Evolutionary conservation across 1,140 invertebrate species (phyloP).

Genomic region (Maniola jurtina): DNA sequence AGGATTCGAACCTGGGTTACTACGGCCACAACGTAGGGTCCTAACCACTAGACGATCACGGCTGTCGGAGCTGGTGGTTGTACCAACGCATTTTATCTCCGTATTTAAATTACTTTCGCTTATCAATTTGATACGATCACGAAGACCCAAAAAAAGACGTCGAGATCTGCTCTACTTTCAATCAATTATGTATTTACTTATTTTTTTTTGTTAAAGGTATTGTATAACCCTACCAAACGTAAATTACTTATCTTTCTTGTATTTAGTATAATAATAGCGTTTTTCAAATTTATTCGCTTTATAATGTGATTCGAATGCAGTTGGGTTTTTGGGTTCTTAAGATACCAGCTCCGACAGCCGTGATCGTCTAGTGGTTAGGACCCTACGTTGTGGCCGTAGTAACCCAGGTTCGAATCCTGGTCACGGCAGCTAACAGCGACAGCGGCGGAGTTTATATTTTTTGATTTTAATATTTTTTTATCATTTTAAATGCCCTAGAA

Average conservation of each 20-base stretch:
- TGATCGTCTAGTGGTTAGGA: slow-evolving; percentile 45
- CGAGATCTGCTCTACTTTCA: slow-evolving; percentile 3
- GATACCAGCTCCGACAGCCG: slow-evolving; percentile 32
- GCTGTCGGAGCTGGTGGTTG: slow-evolving; percentile 26
- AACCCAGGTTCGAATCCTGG: slow-evolving; percentile 45
- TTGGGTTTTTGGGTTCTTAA: not conserved
- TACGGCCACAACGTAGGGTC: slow-evolving; percentile 44
- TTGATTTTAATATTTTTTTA: not conserved
- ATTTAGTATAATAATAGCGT: not conserved
- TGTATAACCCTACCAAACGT: not conserved
- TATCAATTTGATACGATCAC: slow-evolving; percentile 5
- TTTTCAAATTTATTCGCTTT: not conserved
- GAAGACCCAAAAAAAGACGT: not conserved
- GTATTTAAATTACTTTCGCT: slow-evolving; percentile 1
- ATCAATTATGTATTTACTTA: not conserved
- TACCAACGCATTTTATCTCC: not conserved
- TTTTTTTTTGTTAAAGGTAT: not conserved
- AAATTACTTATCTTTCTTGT: not conserved
- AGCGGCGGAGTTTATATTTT: slow-evolving; percentile 33
- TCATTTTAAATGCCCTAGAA: too few relatives aligned
- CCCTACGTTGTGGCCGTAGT: slow-evolving; percentile 43
- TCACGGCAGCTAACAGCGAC: slow-evolving; percentile 44
- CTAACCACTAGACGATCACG: slow-evolving; percentile 45
- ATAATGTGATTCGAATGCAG: slow-evolving; percentile 2
- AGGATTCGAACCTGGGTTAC: slow-evolving; percentile 45